Base-by-base conservation (phyloP, 2,113 vertebrate genomes). In the Sceloporus tristichus region DNA sequence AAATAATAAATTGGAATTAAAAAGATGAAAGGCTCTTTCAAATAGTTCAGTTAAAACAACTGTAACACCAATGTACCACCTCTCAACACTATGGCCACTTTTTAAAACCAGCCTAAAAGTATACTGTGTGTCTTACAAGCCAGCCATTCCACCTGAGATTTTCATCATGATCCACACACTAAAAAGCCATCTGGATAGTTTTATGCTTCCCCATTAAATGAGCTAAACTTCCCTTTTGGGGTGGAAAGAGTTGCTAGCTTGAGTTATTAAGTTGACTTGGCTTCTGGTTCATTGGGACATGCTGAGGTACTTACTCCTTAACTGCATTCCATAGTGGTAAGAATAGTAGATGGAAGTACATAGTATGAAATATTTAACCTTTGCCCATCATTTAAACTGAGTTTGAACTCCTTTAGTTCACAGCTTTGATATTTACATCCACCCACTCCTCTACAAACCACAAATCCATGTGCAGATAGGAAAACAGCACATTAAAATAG, bases 341-440 rank as follows among this genome's bases (percentile, higher is more conserved):
- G 1, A 0, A 87, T 27, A 53, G 6, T 82, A 82, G 62, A 40
- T 34, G 71, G 27, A 79, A 54, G 27, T 65, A 82, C 42, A 56
- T 85, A 56, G 75, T 29, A 16, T 84, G 80, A 88, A 9, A 68
- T 59, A 13, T 82, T 84, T 78, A 65, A 38, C 9, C 76, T 81
- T 87, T 86, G 82, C 23, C 83, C 53, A 76, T 77, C 56, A 4
- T 38, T 90, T 83, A 76, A 85, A 77, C 73, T 91, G 54, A 74
- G 38, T 78, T 84, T 87, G 82, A 70, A 75, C 66, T 68, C n/a
- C 21, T 77, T 56, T 73, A 75, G 10, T 80, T 74, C 59, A 53
- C 25, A 54, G 16, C 9, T 82, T 73, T 42, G 18, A 85, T 87
- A 82, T 85, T 85, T 79, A 23, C 38, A 38, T 34, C 76, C 56